Conservation (phyloP, 2,113 vertebrate species). For the Trematomus loennbergii region DNA sequence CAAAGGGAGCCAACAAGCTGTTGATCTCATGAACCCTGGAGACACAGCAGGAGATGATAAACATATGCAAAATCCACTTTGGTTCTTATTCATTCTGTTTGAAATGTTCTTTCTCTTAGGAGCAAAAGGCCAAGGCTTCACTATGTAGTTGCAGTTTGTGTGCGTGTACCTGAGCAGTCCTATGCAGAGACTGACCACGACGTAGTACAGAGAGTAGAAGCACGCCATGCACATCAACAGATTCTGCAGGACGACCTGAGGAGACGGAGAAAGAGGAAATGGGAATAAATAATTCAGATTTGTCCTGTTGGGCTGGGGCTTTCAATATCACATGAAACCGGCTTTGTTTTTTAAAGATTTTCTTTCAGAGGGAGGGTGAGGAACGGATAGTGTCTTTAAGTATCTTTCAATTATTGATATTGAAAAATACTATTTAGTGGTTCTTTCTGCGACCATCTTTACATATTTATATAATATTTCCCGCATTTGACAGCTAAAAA, state of each 20-base stretch:
- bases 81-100: background rate
- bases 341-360: background rate
- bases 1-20: conserved; percentile 85
- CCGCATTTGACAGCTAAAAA: background rate
- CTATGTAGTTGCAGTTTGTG: background rate
- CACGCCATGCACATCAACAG: conserved; percentile 84
- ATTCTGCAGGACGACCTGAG: conserved; percentile 84
- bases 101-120: background rate
- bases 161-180: conserved; percentile 81
- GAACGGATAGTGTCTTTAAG: background rate
- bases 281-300: background rate
- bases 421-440: background rate
- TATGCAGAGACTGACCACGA: conserved; percentile 83
- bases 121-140: background rate
- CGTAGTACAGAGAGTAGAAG: conserved; percentile 86
- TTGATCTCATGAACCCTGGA: conserved; percentile 84
- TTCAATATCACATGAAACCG: background rate
- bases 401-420: background rate
- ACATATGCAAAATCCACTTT: background rate
- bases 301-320: no score
- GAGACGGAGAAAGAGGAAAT: background rate
- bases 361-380: background rate
- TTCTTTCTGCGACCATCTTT: background rate
- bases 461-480: background rate
- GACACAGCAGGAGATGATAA: background rate